These are phyloP conservation scores for Gymnothorax reevesii DNA, from an alignment of 2,797 vertebrate genomes.

Conservation along the genomic window DNA sequence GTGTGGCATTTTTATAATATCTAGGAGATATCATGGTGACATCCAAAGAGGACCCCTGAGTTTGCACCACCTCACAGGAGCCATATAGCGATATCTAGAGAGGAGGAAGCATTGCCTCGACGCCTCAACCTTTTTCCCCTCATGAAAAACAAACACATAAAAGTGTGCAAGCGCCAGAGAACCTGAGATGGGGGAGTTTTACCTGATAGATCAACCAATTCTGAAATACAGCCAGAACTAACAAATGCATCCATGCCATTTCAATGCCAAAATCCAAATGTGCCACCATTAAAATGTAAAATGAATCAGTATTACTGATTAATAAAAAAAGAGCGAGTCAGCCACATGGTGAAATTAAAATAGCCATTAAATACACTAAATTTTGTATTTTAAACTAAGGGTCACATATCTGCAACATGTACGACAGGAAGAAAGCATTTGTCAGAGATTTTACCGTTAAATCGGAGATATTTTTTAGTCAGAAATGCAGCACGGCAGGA, in stretches of 20 bases:
- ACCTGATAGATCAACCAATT: not conserved
- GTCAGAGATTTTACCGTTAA: too few species aligned
- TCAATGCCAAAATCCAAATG: not conserved
- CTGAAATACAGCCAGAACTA: not conserved
- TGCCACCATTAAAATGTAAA: not conserved
- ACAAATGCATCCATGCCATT: not conserved
- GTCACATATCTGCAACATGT: not conserved
- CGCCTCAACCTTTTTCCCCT: not conserved
- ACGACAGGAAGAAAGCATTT: too few species aligned
- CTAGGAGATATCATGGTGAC: constrained; percentile 22
- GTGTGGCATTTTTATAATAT: not conserved
- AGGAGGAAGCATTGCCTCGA: not conserved
- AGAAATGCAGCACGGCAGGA: not conserved
- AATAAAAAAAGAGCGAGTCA: not conserved
- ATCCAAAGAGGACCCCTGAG: constrained; percentile 11
- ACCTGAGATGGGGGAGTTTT: not conserved
- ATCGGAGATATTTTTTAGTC: not conserved
- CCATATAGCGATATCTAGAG: constrained; percentile 9
- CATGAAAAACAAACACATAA: not conserved
- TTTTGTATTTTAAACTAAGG: not conserved
- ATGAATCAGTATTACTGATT: too few species aligned
- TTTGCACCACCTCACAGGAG: constrained; percentile 16
- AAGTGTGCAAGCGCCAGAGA: not conserved
- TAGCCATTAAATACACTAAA: not conserved
- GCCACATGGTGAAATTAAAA: not conserved